phyloP scores from a whole-genome alignment of 2,113 vertebrate species.

The Vulpes vulpes region DNA sequence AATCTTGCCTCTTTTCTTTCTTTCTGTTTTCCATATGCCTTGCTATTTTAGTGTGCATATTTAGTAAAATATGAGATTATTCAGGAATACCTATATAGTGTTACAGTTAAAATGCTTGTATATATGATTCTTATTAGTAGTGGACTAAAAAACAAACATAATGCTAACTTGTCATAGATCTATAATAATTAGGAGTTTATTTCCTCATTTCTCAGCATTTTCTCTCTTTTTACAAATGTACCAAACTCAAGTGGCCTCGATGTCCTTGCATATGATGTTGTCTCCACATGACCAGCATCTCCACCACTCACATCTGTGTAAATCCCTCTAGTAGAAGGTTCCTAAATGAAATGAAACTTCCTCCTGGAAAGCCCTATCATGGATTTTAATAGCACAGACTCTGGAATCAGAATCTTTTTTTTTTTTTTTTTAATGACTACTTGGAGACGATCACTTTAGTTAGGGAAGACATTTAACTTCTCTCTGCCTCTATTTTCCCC shows the following conservation, averaged over 20 bases:
- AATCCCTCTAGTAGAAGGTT: neutral
- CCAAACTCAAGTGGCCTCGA: neutral
- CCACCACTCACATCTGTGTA: neutral
- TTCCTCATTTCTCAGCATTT: neutral
- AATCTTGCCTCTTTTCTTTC: neutral
- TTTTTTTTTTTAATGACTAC: neutral
- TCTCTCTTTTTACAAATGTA: neutral
- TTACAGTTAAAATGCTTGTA: neutral
- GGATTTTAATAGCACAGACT: neutral
- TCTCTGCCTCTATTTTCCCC: neutral
- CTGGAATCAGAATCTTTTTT: neutral
- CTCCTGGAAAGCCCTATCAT: no score
- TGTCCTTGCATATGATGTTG: neutral
- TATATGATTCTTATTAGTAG: neutral
- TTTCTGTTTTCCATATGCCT: neutral
- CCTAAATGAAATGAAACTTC: neutral
- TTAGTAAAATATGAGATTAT: neutral
- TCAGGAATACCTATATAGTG: neutral
- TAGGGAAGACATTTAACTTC: neutral
- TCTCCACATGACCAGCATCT: neutral
- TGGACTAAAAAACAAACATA: neutral
- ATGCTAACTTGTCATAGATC: neutral
- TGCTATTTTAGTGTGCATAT: neutral
- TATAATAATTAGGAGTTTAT: neutral
- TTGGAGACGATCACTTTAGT: neutral